phyloP scores from a whole-genome alignment of 2,797 vertebrate genomes.

The Pampus argenteus region DNA sequence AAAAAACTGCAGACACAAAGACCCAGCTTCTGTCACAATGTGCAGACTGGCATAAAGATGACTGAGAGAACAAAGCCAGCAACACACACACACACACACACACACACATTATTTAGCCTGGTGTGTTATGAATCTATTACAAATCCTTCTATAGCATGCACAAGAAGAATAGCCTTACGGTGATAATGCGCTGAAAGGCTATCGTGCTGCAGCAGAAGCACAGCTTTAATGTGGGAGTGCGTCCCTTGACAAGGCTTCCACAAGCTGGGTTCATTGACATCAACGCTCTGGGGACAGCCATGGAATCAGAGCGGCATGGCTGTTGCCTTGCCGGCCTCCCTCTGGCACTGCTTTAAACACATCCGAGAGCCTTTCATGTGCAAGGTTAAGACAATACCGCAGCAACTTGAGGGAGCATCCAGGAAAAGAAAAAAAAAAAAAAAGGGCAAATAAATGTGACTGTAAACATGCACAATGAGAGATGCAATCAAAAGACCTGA shows the following conservation, averaged over 20 bases:
- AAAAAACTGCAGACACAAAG: constrained; percentile 49
- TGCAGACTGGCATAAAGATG: constrained; percentile 51
- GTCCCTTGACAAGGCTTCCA: constrained; percentile 66
- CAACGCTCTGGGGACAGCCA: constrained; percentile 49
- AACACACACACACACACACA: constrained; percentile 7
- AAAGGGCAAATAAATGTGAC: constrained; percentile 53
- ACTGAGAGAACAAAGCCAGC: constrained; percentile 52
- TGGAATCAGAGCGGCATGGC: constrained; percentile 56
- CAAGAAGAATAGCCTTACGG: constrained; percentile 62
- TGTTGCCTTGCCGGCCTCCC: constrained; percentile 46
- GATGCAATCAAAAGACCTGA: constrained; percentile 41
- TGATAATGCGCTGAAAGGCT: constrained; percentile 69
- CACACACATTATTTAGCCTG: constrained; percentile 53
- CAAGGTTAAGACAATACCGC: constrained; percentile 57
- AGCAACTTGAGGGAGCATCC: constrained; percentile 36
- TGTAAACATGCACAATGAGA: constrained; percentile 34
- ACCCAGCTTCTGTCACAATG: constrained; percentile 39
- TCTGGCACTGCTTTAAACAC: constrained; percentile 40
- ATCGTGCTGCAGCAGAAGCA: constrained; percentile 72
- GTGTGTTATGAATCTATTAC: constrained; percentile 67
- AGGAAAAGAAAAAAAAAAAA: too few species aligned
- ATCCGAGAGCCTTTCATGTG: constrained; percentile 56
- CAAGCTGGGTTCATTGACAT: constrained; percentile 71
- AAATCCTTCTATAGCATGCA: constrained; percentile 68
- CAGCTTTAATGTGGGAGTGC: constrained; percentile 52